These are phyloP conservation scores for Drosophila colorata DNA, from an alignment of 2,888 invertebrate genomes.

Conservation along the genomic window DNA sequence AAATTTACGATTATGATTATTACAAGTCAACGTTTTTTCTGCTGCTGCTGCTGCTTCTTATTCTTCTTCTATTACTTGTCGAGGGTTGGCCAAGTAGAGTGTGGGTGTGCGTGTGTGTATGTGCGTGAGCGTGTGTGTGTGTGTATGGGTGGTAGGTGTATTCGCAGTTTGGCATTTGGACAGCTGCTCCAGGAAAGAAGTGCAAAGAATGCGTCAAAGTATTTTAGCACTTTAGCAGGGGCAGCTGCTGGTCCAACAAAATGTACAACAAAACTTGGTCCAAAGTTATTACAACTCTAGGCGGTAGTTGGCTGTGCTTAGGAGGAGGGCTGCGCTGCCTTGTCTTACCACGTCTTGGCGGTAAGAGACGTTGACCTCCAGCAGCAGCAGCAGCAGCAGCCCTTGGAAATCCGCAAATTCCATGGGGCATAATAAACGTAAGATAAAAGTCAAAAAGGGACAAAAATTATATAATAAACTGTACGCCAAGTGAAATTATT, in stretches of 20 bases:
- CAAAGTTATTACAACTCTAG: conserved; percentile 76
- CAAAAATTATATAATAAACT: conserved; percentile 80
- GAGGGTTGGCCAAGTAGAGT: conserved; percentile 34
- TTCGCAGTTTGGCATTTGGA: conserved; percentile 61
- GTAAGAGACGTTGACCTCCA: conserved; percentile 69
- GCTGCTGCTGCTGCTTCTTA: not conserved
- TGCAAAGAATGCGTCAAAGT: conserved; percentile 77
- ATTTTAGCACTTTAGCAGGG: conserved; percentile 69
- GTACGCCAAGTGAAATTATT: conserved; percentile 73
- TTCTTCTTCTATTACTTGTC: conserved; percentile 5
- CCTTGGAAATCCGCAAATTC: conserved; percentile 71
- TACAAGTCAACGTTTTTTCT: conserved; percentile 75
- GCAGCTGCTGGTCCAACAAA: conserved; percentile 34
- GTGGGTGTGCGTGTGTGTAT: conserved; percentile 13
- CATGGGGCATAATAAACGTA: conserved; percentile 80
- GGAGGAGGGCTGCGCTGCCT: conserved; percentile 12
- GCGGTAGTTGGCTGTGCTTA: conserved; percentile 4
- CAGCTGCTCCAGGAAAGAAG: conserved; percentile 66
- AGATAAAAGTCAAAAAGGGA: conserved; percentile 81
- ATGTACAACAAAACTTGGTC: conserved; percentile 66
- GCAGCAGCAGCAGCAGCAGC: conserved; percentile 25
- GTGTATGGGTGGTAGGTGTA: conserved; percentile 39
- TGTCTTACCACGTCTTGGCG: conserved; percentile 44
- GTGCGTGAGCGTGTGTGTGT: conserved; percentile 3
- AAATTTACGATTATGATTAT: conserved; percentile 82